Evolutionary conservation across 2,888 invertebrate species (phyloP).

Genomic region (Liodrosophila aerea): DNA sequence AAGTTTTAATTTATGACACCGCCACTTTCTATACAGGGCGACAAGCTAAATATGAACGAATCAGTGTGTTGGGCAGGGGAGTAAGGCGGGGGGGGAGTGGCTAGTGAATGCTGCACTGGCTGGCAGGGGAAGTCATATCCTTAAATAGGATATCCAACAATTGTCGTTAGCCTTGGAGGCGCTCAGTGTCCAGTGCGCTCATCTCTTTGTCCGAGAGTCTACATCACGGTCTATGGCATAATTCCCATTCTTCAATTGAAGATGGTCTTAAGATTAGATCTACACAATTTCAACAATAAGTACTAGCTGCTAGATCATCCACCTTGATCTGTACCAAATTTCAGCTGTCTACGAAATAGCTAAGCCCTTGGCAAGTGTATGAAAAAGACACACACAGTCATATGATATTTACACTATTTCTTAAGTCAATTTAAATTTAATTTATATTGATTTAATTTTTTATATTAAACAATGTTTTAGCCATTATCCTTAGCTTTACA

Average conservation of each 20-base stretch:
- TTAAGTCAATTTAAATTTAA: too few species aligned
- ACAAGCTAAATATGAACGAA: constrained; percentile 77
- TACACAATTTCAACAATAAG: too few species aligned
- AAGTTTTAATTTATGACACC: constrained; percentile 83
- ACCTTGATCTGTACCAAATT: too few species aligned
- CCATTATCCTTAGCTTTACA: too few species aligned
- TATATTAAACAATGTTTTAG: too few species aligned
- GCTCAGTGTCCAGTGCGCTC: constrained; percentile 38
- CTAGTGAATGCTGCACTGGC: neutral
- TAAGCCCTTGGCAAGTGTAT: too few species aligned
- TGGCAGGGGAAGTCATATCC: constrained; percentile 30
- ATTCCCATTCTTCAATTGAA: too few species aligned
- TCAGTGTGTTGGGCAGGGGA: neutral
- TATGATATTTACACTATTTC: too few species aligned
- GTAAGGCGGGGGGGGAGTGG: neutral
- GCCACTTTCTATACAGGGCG: constrained; percentile 79
- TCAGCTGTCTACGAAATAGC: too few species aligned
- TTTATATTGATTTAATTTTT: neutral
- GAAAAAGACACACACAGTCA: too few species aligned
- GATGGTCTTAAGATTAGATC: too few species aligned
- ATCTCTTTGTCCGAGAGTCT: constrained; percentile 42
- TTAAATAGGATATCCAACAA: constrained; percentile 73
- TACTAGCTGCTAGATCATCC: too few species aligned
- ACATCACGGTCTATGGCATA: neutral
- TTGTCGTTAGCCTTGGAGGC: constrained; percentile 64